These are phyloP conservation scores for Drosophila affinis DNA, from an alignment of 2,888 invertebrate genomes.

Conservation along the genomic window DNA sequence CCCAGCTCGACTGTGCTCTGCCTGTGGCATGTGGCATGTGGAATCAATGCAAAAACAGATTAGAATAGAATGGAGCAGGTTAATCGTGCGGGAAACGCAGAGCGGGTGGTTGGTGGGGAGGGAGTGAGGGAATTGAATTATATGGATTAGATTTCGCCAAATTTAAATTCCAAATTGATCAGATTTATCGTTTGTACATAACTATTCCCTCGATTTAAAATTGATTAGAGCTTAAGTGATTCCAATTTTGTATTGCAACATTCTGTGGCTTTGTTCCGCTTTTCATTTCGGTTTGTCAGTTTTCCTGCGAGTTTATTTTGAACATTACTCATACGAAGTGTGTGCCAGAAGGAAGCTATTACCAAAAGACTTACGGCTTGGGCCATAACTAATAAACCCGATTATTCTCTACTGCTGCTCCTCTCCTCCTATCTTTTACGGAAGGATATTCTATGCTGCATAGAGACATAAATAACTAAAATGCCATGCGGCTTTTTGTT, in stretches of 20 bases:
- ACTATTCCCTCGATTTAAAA: background rate
- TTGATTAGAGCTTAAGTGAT: conserved; percentile 29
- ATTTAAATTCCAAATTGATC: conserved; percentile 29
- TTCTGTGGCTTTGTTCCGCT: conserved; percentile 1
- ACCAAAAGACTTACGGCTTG: conserved; percentile 15
- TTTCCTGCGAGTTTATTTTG: too few species aligned
- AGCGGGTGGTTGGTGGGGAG: background rate
- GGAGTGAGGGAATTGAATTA: conserved; percentile 17
- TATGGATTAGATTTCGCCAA: conserved; percentile 30
- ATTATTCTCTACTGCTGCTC: background rate
- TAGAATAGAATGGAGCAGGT: conserved; percentile 19
- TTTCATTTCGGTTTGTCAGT: conserved; percentile 13
- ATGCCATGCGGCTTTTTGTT: conserved; percentile 31
- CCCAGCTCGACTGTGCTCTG: background rate
- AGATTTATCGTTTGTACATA: conserved; percentile 6
- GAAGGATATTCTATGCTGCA: conserved; percentile 1
- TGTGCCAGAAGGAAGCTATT: conserved; percentile 1
- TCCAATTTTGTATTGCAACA: conserved; percentile 13
- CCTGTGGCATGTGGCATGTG: conserved; percentile 4
- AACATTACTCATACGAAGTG: conserved; percentile 30
- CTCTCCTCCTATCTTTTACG: background rate
- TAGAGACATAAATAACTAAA: conserved; percentile 38
- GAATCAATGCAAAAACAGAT: conserved; percentile 6
- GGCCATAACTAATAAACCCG: conserved; percentile 32
- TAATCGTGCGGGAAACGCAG: conserved; percentile 21